Base-by-base conservation (phyloP, 2,888 invertebrate genomes). In the Odontothrips loti region DNA sequence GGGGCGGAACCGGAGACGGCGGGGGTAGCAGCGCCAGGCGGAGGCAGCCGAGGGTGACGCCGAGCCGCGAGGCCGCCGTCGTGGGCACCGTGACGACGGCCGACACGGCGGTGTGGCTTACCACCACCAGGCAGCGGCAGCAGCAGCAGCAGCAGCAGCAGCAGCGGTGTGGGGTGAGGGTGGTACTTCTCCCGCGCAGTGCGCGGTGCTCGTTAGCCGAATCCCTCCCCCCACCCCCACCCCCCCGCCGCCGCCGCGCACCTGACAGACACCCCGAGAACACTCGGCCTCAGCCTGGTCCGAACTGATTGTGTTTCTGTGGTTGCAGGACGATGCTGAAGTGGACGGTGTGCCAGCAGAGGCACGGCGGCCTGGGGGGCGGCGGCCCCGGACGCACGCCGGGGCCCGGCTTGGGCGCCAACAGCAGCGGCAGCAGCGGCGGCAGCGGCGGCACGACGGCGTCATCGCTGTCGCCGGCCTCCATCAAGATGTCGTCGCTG, bases 321-420 rank as follows among this genome's bases (percentile, higher is more conserved):
- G 1, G 12, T 27, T 23, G 27, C 68, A 75, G 68, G 23, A 27
- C 68, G 23, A 75, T 75, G 68, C 68, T 75, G 11, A 75, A 75
- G 68, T 75, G 68, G 68, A 75, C 68, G 11, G 68, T 75, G 27
- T 75, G 68, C 68, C 68, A 75, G 68, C 68, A 75, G 68, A 23
- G 68, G 68, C 23, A 23, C n/a, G 63, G 63, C 23, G 68, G n/a
- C 68, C 27, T n/a, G n/a, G 10, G 63, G 63, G 68, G 20, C 68
- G 23, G 12, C 68, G 68, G 34, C 34, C 34, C 34, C 68, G 68
- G 68, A 68, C 68, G 68, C 68, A n/a, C 27, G 68, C 68, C 68
- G 11, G 68, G 68, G 23, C 68, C 68, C 3, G 68, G 68, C 23
- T 23, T 23, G 68, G 68, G 23, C 68, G 10, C 27, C 68, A 75